These are phyloP conservation scores for Scophthalmus maximus DNA, from an alignment of 2,113 vertebrate species.

Conservation along the genomic window DNA sequence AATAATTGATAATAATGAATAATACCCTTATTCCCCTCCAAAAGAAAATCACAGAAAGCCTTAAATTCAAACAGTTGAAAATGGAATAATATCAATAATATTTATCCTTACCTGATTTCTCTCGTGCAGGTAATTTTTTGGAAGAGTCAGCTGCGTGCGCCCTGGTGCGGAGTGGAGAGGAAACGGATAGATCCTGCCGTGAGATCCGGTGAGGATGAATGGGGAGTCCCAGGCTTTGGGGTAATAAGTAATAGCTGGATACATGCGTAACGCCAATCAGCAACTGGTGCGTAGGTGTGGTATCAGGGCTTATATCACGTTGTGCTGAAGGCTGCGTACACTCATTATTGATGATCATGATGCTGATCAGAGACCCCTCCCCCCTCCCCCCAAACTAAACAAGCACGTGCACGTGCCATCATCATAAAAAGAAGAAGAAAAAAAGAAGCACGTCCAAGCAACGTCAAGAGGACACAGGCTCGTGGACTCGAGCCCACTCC, in stretches of 20 bases:
- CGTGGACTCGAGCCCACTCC: neutral
- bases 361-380: constrained; percentile 28
- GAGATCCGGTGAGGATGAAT: constrained; percentile 59
- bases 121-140: constrained; percentile 20
- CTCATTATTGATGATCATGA: constrained; percentile 65
- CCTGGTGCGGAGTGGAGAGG: constrained; percentile 30
- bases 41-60: constrained; percentile 15
- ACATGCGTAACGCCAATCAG: constrained; percentile 84
- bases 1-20: too few species aligned
- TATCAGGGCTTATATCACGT: constrained; percentile 66
- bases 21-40: too few species aligned
- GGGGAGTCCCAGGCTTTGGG: constrained; percentile 50
- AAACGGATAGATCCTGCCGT: constrained; percentile 45
- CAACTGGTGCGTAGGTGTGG: constrained; percentile 76
- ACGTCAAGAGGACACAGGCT: constrained; percentile 42
- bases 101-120: constrained; percentile 61
- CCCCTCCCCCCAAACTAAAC: neutral
- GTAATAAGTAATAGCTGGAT: constrained; percentile 76
- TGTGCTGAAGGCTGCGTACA: constrained; percentile 48
- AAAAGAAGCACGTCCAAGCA: neutral
- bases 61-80: neutral
- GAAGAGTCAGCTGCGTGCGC: constrained; percentile 33
- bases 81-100: neutral
- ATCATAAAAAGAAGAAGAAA: constrained; percentile 11
- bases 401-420: constrained; percentile 3